A percentile compares a stretch with the other conserved stretches of the same genome.
These are phyloP conservation scores for Trichonephila clavata DNA, from an alignment of 1,140 invertebrate genomes.

Conservation along the genomic window DNA sequence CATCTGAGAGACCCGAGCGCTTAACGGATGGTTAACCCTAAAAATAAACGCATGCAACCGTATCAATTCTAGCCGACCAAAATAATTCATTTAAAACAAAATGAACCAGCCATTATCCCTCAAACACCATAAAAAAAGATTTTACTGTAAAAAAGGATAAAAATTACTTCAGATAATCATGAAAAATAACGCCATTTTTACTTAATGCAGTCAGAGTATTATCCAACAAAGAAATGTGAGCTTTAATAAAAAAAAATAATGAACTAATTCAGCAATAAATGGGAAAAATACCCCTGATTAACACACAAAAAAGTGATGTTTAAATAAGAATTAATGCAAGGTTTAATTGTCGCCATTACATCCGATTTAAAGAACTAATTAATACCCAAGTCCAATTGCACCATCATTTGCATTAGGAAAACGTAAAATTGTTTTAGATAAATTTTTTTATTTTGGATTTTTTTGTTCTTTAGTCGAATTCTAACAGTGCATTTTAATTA, in stretches of 20 bases:
- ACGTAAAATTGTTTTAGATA: neutral
- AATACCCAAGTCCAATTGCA: neutral
- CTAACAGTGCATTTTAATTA: neutral
- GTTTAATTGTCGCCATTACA: conserved; percentile 46
- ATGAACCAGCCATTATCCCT: too few species aligned
- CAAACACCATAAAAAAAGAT: too few species aligned
- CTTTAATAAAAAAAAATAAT: neutral
- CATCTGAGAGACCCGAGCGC: too few species aligned
- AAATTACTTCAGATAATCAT: too few species aligned
- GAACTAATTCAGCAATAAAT: neutral
- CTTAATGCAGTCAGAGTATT: too few species aligned
- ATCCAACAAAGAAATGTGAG: too few species aligned
- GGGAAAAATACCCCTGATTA: neutral
- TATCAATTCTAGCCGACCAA: too few species aligned
- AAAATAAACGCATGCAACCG: too few species aligned
- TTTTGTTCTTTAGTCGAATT: neutral
- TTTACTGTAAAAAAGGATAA: too few species aligned
- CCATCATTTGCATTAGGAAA: neutral
- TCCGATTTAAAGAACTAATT: conserved; percentile 48
- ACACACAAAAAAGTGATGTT: neutral
- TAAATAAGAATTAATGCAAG: neutral
- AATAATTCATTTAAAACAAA: too few species aligned
- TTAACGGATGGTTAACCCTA: too few species aligned
- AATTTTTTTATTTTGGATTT: neutral
- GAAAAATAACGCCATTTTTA: too few species aligned